phyloP scores from a whole-genome alignment of 2,113 vertebrate genomes.

The Gobiocypris rarus region DNA sequence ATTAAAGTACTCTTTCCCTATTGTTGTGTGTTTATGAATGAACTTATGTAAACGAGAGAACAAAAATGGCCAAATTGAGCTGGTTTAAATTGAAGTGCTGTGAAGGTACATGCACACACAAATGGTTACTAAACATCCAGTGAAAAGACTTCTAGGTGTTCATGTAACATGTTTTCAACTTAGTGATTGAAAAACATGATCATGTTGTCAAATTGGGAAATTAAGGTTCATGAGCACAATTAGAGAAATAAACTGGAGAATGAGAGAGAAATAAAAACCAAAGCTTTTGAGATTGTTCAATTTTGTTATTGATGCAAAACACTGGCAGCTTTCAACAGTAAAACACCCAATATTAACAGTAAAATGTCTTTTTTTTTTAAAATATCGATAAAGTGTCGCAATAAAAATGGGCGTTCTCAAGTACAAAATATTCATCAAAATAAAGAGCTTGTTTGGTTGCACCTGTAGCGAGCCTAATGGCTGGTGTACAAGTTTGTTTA shows the following conservation, averaged over 20 bases:
- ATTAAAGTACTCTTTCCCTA: neutral
- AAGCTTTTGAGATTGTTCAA: neutral
- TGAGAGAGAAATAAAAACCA: neutral
- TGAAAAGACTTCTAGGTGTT: too few species aligned
- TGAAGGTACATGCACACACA: neutral
- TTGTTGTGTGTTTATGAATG: neutral
- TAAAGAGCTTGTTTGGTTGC: neutral
- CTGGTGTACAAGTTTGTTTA: slow-evolving; percentile 38
- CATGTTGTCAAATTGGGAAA: too few species aligned
- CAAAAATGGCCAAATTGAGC: neutral
- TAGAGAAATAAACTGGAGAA: neutral
- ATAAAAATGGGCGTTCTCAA: neutral
- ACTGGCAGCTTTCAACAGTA: neutral
- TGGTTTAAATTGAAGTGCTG: neutral
- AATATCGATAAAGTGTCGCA: too few species aligned
- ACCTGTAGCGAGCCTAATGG: slow-evolving; percentile 18
- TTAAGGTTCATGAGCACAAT: too few species aligned
- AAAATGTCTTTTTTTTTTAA: too few species aligned
- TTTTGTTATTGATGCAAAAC: neutral
- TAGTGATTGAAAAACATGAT: neutral
- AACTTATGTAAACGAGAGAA: neutral
- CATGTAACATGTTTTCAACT: too few species aligned
- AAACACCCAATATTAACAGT: neutral
- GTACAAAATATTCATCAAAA: neutral
- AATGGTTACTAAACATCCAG: neutral